Base-by-base conservation (phyloP, 2,797 vertebrate genomes). In the Gorsachius magnificus region DNA sequence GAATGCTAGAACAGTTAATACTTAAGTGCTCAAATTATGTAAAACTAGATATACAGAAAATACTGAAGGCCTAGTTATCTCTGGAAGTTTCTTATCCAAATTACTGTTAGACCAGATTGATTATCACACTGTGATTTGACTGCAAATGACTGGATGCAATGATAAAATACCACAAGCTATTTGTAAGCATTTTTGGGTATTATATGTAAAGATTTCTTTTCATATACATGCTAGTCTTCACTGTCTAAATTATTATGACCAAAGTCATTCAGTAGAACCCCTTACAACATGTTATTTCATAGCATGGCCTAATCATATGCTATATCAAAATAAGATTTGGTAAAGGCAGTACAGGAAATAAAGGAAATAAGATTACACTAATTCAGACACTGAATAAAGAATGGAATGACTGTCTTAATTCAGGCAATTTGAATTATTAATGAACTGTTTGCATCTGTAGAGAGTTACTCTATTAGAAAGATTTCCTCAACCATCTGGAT, bases 281-380 rank as follows among this genome's bases (percentile, higher is more conserved):
- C 72, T 71, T 75, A 81, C 46, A 86, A 43, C n/a, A 81, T 81
- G 29, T 53, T 83, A 83, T 87, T 93, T 96, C 91, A 85, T 87
- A 80, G 33, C 66, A 83, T 65, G 72, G 69, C 57, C 66, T 88
- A 83, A 95, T 94, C 78, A 84, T 81, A 93, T 31, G 63, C 83
- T 89, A 79, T 94, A 95, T 93, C 81, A 89, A 97, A 96, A 95
- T 89, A 92, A 94, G 95, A 96, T 97, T 94, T 97, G 88, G 93
- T 77, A 95, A 96, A 95, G 85, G 78, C 96, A 96, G 92, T 72
- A 88, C 96, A 97, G 97, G 96, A 97, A 97, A 97, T 74, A 95
- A 96, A 91, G 96, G 96, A 97, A 97, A 97, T 97, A 85, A 93
- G 90, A 97, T 96, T 97, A 97, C n/a, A 83, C 93, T 97, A 96